These are phyloP conservation scores for Ormia ochracea DNA, from an alignment of 2,888 invertebrate species.

Conservation along the genomic window DNA sequence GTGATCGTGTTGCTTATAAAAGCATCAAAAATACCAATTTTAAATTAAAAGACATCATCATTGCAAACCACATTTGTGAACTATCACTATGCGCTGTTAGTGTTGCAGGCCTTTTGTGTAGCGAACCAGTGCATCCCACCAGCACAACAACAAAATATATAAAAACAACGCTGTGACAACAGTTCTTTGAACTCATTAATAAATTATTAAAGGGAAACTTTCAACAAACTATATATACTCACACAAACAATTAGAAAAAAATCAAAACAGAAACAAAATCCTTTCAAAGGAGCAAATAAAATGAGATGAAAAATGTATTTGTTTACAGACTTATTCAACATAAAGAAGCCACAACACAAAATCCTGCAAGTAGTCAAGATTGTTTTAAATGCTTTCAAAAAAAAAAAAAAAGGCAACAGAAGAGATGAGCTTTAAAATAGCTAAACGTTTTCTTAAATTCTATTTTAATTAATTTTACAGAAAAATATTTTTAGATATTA, in stretches of 20 bases:
- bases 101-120: background rate
- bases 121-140: background rate
- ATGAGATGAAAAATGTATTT: constrained; percentile 3
- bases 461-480: no score
- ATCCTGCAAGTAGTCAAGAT: background rate
- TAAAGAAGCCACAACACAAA: background rate
- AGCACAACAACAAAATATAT: background rate
- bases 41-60: no score
- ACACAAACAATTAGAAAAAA: background rate
- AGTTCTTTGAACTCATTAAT: constrained; percentile 44
- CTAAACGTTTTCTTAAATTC: no score
- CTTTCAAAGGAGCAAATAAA: background rate
- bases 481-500: no score
- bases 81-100: no score
- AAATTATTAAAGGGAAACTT: constrained; percentile 18
- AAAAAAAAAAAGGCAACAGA: background rate
- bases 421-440: no score
- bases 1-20: no score
- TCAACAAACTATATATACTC: background rate
- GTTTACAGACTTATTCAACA: background rate
- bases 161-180: background rate
- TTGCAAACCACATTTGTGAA: no score
- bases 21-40: no score
- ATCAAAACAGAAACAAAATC: background rate
- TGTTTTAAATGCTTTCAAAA: background rate